Conservation (phyloP, 2,113 vertebrate genomes). For the Cisticola juncidis region DNA sequence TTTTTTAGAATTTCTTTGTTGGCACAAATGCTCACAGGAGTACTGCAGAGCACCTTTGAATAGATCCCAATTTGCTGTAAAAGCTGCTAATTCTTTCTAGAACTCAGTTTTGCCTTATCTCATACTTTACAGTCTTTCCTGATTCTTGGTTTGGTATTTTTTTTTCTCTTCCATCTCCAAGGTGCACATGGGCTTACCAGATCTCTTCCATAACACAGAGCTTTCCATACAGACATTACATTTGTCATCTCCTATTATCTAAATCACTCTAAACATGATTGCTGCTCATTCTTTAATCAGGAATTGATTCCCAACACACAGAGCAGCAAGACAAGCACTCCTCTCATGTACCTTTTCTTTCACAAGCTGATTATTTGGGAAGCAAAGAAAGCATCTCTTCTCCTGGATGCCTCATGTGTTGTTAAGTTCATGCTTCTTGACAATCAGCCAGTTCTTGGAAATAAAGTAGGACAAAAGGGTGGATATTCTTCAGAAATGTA, state of each 20-base stretch:
- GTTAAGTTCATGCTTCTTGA: neutral
- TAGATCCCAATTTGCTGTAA: neutral
- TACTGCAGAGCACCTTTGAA: neutral
- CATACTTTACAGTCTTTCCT: neutral
- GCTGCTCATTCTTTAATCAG: neutral
- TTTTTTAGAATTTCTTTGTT: neutral
- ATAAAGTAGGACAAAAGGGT: neutral
- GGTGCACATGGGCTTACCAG: neutral
- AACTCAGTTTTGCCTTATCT: neutral
- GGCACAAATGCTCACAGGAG: neutral
- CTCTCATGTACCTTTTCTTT: neutral
- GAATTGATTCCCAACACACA: neutral
- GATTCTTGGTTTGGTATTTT: rapidly evolving
- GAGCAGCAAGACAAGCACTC: neutral
- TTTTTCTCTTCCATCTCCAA: neutral
- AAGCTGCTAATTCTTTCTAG: neutral
- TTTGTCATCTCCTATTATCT: neutral
- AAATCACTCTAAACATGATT: neutral
- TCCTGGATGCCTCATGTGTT: neutral
- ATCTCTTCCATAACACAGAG: neutral
- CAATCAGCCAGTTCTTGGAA: neutral
- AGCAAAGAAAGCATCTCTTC: neutral
- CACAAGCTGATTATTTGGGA: neutral
- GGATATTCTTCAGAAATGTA: neutral
- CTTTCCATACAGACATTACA: neutral